These are phyloP conservation scores for Digitonthophagus gazella DNA, from an alignment of 2,888 invertebrate genomes.

Conservation along the genomic window DNA sequence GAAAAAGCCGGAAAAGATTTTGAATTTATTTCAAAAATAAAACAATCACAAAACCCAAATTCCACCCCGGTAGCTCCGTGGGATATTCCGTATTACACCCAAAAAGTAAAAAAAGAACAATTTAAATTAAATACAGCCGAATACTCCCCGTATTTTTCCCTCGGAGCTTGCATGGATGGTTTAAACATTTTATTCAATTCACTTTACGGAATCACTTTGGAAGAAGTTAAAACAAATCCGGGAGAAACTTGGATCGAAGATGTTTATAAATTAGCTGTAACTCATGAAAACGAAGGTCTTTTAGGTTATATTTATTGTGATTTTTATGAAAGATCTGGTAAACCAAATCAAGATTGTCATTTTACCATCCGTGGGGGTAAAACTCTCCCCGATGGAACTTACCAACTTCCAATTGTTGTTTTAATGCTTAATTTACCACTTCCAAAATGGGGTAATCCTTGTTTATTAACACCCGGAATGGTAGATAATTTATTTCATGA, in stretches of 20 bases:
- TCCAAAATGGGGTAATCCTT: constrained; percentile 72
- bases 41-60: constrained; percentile 50
- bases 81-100: constrained; percentile 87
- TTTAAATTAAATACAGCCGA: constrained; percentile 69
- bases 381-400: constrained; percentile 70
- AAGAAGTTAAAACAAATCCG: constrained; percentile 67
- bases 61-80: constrained; percentile 60
- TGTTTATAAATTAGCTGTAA: constrained; percentile 90
- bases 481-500: constrained; percentile 98
- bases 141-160: constrained; percentile 82
- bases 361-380: constrained; percentile 97
- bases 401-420: constrained; percentile 91
- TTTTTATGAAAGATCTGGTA: constrained; percentile 87
- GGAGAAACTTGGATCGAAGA: constrained; percentile 84
- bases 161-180: constrained; percentile 96
- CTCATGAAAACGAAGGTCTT: constrained; percentile 75
- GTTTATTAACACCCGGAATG: constrained; percentile 76
- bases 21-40: constrained; percentile 72
- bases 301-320: constrained; percentile 97
- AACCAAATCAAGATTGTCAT: constrained; percentile 97
- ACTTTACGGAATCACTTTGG: constrained; percentile 78
- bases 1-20: constrained; percentile 74
- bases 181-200: constrained; percentile 83
- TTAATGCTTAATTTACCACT: constrained; percentile 85
- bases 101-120: constrained; percentile 69